Conservation (phyloP, 2,797 vertebrate genomes). For the Crenuchus spilurus region DNA sequence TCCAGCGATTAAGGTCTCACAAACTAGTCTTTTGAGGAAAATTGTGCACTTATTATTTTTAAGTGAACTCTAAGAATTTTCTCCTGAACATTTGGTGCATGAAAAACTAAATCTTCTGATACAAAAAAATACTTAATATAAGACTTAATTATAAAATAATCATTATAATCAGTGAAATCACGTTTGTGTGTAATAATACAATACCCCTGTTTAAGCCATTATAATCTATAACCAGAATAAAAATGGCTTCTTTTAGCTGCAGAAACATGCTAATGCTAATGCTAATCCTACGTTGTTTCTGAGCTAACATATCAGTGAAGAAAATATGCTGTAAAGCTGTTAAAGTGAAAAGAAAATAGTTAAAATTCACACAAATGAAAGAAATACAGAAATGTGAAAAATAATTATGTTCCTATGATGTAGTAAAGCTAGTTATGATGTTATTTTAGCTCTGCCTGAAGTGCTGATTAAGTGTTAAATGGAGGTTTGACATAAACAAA, state of each 20-base stretch:
- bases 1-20: too few species aligned
- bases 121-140: too few species aligned
- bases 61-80: too few species aligned
- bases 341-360: too few species aligned
- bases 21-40: too few species aligned
- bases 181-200: not conserved
- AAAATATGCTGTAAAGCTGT: too few species aligned
- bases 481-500: conserved; percentile 17
- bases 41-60: too few species aligned
- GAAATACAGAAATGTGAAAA: not conserved
- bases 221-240: not conserved
- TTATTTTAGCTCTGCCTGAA: conserved; percentile 17
- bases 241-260: not conserved
- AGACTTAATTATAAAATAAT: not conserved
- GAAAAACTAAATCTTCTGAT: not conserved
- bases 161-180: not conserved
- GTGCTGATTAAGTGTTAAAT: conserved; percentile 9
- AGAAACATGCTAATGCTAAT: too few species aligned
- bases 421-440: not conserved
- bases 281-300: too few species aligned
- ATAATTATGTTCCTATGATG: not conserved
- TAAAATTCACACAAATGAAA: too few species aligned
- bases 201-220: too few species aligned
- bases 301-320: too few species aligned
- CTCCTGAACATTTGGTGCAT: not conserved